phyloP scores from a whole-genome alignment of 1,140 invertebrate species.

The Neomicropteryx cornuta region DNA sequence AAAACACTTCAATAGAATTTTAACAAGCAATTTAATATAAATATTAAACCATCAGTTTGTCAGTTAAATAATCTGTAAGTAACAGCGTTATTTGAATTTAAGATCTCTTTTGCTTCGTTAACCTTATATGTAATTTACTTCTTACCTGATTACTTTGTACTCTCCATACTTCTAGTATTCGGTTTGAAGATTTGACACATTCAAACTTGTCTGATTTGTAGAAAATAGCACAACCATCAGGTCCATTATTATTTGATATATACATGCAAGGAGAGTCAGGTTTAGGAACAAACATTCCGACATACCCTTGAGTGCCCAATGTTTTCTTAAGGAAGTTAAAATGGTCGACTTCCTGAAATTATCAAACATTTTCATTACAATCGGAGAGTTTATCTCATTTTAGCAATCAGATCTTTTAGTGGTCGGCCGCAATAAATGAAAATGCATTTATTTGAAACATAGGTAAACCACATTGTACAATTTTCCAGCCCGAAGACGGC shows the following conservation, averaged over 20 bases:
- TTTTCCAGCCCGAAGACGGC: too few relatives aligned
- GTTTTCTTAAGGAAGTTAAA: conserved; percentile 55
- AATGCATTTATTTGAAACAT: background rate
- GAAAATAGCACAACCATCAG: conserved; percentile 74
- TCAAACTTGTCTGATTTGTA: conserved; percentile 52
- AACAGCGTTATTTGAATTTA: too few relatives aligned
- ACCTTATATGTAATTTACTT: too few relatives aligned
- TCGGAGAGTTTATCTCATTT: too few relatives aligned
- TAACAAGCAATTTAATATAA: too few relatives aligned
- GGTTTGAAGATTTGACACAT: conserved; percentile 43
- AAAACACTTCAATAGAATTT: too few relatives aligned
- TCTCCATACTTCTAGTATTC: conserved; percentile 57
- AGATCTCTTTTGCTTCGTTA: too few relatives aligned
- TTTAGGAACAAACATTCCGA: conserved; percentile 63
- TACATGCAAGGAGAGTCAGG: conserved; percentile 72
- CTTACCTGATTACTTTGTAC: conserved; percentile 60
- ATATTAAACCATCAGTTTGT: too few relatives aligned
- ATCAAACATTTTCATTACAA: background rate
- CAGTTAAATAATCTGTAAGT: too few relatives aligned
- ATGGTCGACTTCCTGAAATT: conserved; percentile 61
- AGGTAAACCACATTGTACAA: background rate
- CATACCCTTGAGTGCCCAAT: conserved; percentile 52
- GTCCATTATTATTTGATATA: conserved; percentile 59
- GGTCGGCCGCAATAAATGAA: background rate
- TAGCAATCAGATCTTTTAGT: background rate